phyloP scores from a whole-genome alignment of 2,888 invertebrate genomes.

The Acleris literana region DNA sequence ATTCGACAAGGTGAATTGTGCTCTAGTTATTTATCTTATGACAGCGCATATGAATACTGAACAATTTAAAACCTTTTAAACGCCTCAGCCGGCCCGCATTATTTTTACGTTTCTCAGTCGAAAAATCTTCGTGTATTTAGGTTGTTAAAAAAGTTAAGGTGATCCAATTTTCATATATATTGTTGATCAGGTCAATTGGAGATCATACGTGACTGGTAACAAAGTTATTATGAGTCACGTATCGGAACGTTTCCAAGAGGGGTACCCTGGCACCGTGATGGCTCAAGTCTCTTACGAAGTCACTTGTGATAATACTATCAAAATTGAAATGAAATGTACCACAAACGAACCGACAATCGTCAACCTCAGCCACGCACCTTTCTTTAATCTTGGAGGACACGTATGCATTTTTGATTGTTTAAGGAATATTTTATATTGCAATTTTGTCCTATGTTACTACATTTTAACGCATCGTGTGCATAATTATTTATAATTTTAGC shows the following conservation, averaged over 20 bases:
- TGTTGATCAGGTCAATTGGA: slow-evolving; percentile 85
- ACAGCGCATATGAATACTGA: too few species aligned
- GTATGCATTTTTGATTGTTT: slow-evolving; percentile 66
- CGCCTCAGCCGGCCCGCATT: too few species aligned
- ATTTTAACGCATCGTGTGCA: too few species aligned
- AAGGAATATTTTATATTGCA: too few species aligned
- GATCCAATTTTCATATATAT: too few species aligned
- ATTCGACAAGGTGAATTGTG: slow-evolving; percentile 87
- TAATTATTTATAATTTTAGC: slow-evolving; percentile 63
- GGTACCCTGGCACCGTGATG: slow-evolving; percentile 93
- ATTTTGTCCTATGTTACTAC: too few species aligned
- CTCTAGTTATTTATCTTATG: background rate
- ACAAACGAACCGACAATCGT: slow-evolving; percentile 91
- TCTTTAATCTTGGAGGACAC: slow-evolving; percentile 97
- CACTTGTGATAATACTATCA: slow-evolving; percentile 88
- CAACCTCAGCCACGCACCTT: slow-evolving; percentile 94
- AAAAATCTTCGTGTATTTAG: too few species aligned
- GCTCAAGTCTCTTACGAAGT: slow-evolving; percentile 88
- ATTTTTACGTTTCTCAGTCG: background rate
- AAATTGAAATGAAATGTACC: slow-evolving; percentile 89
- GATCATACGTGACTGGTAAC: slow-evolving; percentile 82
- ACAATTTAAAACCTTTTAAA: too few species aligned
- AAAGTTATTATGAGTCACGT: slow-evolving; percentile 89
- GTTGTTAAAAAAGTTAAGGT: background rate
- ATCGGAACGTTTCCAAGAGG: slow-evolving; percentile 92